Evolutionary conservation across 2,888 invertebrate species (phyloP).

Genomic region (Laothoe populi): DNA sequence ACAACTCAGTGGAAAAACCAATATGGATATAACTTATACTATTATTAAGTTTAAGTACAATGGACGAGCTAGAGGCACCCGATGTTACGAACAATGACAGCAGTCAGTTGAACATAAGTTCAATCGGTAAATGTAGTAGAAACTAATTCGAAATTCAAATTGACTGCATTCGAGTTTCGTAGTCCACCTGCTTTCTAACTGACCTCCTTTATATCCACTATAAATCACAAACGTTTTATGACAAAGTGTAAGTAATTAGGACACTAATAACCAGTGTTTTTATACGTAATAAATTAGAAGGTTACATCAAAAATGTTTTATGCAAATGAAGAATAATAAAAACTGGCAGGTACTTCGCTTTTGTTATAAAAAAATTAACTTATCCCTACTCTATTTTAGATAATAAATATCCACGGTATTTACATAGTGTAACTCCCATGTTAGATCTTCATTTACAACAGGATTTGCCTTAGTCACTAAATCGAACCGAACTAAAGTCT

Average conservation of each 20-base stretch:
- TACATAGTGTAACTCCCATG: not conserved
- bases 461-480: not conserved
- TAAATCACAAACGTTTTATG: not conserved
- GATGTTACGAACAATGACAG: not conserved
- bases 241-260: not conserved
- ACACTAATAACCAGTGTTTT: not conserved
- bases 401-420: not conserved
- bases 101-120: not conserved
- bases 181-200: too few relatives aligned
- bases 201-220: not conserved
- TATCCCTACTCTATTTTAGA: not conserved
- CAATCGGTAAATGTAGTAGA: not conserved
- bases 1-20: too few relatives aligned
- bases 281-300: constrained; percentile 6
- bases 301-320: constrained; percentile 8
- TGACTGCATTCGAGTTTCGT: not conserved
- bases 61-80: too few relatives aligned
- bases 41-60: too few relatives aligned
- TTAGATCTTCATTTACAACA: not conserved
- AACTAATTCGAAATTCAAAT: not conserved
- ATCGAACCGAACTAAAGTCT: not conserved
- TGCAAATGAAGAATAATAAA: not conserved
- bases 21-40: too few relatives aligned
- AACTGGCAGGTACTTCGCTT: not conserved
- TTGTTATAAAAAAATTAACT: not conserved